Evolutionary conservation across 2,797 vertebrate genomes (phyloP).

Genomic region (Anas bernieri): DNA sequence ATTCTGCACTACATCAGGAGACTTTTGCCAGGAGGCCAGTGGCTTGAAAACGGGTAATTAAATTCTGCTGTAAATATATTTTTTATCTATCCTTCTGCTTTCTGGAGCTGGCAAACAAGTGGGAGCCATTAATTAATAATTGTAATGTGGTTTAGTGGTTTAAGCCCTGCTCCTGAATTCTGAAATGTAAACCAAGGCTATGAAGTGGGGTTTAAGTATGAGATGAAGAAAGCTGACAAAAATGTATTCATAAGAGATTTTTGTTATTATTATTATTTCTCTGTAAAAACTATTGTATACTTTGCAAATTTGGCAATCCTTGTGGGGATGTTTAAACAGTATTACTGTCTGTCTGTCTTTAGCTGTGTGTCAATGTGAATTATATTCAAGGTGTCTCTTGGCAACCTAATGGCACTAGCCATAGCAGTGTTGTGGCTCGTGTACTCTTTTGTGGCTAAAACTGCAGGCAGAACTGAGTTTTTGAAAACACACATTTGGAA

Average conservation of each 20-base stretch:
- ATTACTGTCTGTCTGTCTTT: background rate
- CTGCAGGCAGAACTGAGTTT: background rate
- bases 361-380: background rate
- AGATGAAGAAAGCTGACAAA: background rate
- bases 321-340: background rate
- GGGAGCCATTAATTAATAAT: slow-evolving; percentile 63
- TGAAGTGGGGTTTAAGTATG: background rate
- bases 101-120: slow-evolving; percentile 61
- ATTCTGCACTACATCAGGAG: background rate
- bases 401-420: background rate
- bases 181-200: slow-evolving; percentile 13
- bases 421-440: background rate
- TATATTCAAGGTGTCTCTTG: background rate
- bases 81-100: slow-evolving; percentile 26
- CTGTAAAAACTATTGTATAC: background rate
- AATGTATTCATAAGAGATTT: background rate
- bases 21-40: slow-evolving; percentile 42
- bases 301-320: background rate
- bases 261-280: background rate
- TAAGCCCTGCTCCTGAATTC: slow-evolving; percentile 23
- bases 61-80: slow-evolving; percentile 34
- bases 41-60: slow-evolving; percentile 60
- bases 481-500: background rate
- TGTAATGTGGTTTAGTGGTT: slow-evolving; percentile 52
- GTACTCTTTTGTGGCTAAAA: background rate